Conservation (phyloP, 2,113 vertebrate species). For the Austrofundulus limnaeus region DNA sequence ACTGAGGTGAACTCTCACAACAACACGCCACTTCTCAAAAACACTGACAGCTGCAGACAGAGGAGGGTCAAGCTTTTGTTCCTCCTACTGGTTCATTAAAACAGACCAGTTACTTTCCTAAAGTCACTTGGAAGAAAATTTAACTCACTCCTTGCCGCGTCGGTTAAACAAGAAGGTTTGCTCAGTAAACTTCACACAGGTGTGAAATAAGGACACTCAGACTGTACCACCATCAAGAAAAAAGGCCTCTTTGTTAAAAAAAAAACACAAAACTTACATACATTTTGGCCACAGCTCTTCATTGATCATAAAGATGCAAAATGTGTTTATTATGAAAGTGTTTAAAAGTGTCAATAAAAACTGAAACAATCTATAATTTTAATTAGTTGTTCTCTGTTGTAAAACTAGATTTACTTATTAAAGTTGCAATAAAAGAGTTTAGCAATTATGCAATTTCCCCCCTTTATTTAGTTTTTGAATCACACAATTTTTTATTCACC, state of each 20-base stretch:
- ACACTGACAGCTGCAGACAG: slow-evolving; percentile 37
- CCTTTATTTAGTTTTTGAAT: not conserved
- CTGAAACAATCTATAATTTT: too few relatives aligned
- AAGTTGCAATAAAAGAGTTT: too few relatives aligned
- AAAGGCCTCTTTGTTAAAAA: not conserved
- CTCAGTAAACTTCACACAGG: slow-evolving; percentile 69
- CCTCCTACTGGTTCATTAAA: slow-evolving; percentile 51
- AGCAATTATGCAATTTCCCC: too few relatives aligned
- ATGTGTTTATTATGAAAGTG: not conserved
- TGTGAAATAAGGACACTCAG: slow-evolving; percentile 48
- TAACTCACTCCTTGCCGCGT: slow-evolving; percentile 64
- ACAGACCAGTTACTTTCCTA: slow-evolving; percentile 55
- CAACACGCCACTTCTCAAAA: slow-evolving; percentile 53
- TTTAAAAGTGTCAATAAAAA: not conserved
- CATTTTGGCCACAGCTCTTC: not conserved
- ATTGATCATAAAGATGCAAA: not conserved
- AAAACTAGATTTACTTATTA: too few relatives aligned
- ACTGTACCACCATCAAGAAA: slow-evolving; percentile 6
- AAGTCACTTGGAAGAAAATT: slow-evolving; percentile 41
- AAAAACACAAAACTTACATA: not conserved
- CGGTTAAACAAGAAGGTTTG: slow-evolving; percentile 54
- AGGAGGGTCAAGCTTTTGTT: slow-evolving; percentile 34
- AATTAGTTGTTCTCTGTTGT: too few relatives aligned
- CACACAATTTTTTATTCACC: slow-evolving; percentile 15
- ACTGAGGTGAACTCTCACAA: slow-evolving; percentile 22